These are phyloP conservation scores for Calyptommatus sinebrachiatus DNA, from an alignment of 2,113 vertebrate species.

Conservation along the genomic window DNA sequence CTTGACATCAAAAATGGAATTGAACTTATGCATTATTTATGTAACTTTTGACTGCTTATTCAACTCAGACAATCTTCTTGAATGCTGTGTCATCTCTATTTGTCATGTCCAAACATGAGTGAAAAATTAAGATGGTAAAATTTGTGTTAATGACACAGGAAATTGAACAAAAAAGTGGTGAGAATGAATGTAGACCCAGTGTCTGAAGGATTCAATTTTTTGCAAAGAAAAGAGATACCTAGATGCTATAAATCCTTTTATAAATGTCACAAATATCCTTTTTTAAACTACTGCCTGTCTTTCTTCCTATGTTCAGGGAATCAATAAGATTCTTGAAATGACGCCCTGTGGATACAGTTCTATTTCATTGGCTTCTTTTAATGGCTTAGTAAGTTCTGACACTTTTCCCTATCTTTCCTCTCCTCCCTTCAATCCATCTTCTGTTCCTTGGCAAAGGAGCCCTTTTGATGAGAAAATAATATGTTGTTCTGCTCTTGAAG, in stretches of 20 bases:
- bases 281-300: not conserved
- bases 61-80: not conserved
- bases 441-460: not conserved
- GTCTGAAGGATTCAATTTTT: not conserved
- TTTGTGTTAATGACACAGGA: not conserved
- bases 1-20: not conserved
- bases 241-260: not conserved
- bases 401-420: not conserved
- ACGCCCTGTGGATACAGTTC: conserved; percentile 2
- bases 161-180: not conserved
- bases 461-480: not conserved
- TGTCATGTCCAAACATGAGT: not conserved
- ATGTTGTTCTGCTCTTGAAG: too few relatives aligned
- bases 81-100: not conserved
- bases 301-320: not conserved
- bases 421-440: not conserved
- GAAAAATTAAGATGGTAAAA: not conserved
- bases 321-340: conserved; percentile 10
- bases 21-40: not conserved
- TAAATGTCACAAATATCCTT: conserved; percentile 8
- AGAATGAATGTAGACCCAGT: not conserved
- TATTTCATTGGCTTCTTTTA: conserved; percentile 12
- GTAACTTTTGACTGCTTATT: not conserved
- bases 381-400: not conserved
- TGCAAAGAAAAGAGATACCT: not conserved